These are phyloP conservation scores for Orchesella cincta DNA, from an alignment of 1,140 invertebrate genomes.

Conservation along the genomic window DNA sequence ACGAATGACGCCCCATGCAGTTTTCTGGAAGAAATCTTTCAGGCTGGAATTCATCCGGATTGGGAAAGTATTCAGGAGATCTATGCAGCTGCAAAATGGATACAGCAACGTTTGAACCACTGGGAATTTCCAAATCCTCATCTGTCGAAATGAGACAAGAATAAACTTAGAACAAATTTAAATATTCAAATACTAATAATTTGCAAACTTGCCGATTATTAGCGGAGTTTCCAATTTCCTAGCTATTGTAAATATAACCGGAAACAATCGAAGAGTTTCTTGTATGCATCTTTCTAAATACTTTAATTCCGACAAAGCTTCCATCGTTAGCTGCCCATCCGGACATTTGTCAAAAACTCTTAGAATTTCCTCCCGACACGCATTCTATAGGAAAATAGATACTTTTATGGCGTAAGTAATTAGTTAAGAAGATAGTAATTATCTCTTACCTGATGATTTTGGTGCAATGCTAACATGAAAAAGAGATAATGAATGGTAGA, in stretches of 20 bases:
- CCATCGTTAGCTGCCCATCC: neutral
- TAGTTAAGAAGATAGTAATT: neutral
- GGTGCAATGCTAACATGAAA: neutral
- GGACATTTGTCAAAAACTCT: neutral
- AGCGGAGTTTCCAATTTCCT: neutral
- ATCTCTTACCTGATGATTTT: neutral
- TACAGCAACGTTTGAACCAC: no score
- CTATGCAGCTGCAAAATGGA: no score
- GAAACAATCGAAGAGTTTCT: slow-evolving; percentile 7
- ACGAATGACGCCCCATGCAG: slow-evolving; percentile 51
- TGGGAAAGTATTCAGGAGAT: slow-evolving; percentile 47
- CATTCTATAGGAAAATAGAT: neutral
- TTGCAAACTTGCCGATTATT: neutral
- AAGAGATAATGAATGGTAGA: neutral
- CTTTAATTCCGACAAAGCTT: neutral
- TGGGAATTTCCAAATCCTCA: no score
- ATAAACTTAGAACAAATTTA: no score
- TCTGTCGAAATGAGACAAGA: no score
- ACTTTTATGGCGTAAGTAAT: neutral
- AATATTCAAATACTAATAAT: no score
- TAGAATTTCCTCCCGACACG: neutral
- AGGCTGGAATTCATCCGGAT: slow-evolving; percentile 52
- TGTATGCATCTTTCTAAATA: neutral
- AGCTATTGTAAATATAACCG: neutral
- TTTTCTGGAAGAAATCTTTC: slow-evolving; percentile 51